These are phyloP conservation scores for Tholera decimalis DNA, from an alignment of 2,888 invertebrate genomes.

Conservation along the genomic window DNA sequence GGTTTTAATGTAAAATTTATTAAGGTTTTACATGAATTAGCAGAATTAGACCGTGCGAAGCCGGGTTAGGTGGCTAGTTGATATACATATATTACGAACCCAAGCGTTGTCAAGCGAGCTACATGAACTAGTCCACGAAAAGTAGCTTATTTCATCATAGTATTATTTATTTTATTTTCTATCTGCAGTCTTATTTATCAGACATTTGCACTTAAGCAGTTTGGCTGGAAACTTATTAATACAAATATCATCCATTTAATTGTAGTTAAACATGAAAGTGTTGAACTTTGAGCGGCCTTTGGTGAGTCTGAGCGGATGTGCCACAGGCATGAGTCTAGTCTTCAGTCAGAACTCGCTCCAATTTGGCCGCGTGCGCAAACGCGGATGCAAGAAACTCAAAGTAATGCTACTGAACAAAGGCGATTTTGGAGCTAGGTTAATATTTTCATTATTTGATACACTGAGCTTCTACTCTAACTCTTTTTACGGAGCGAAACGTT, in stretches of 20 bases:
- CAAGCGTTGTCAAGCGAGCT: too few species aligned
- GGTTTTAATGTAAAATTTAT: too few species aligned
- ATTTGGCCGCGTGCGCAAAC: slow-evolving; percentile 86
- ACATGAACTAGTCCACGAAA: too few species aligned
- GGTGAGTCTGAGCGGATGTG: slow-evolving; percentile 84
- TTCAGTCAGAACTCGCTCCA: slow-evolving; percentile 86
- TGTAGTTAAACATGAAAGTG: slow-evolving; percentile 85
- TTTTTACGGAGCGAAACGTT: too few species aligned
- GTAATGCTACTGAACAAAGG: slow-evolving; percentile 87
- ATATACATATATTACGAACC: too few species aligned
- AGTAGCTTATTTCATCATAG: too few species aligned
- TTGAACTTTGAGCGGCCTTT: slow-evolving; percentile 82
- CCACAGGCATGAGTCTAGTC: slow-evolving; percentile 84
- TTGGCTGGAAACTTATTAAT: neutral
- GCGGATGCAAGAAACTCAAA: slow-evolving; percentile 84
- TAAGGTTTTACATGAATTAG: too few species aligned
- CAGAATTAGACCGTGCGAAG: too few species aligned
- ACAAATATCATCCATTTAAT: neutral
- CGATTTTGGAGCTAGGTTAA: slow-evolving; percentile 85
- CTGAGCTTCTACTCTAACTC: too few species aligned
- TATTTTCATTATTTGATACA: neutral
- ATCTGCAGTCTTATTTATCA: slow-evolving; percentile 4
- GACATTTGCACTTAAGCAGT: neutral
- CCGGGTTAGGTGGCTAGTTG: too few species aligned
- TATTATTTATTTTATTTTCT: too few species aligned